phyloP scores from a whole-genome alignment of 2,888 invertebrate species.

The Criorhina ranunculi region DNA sequence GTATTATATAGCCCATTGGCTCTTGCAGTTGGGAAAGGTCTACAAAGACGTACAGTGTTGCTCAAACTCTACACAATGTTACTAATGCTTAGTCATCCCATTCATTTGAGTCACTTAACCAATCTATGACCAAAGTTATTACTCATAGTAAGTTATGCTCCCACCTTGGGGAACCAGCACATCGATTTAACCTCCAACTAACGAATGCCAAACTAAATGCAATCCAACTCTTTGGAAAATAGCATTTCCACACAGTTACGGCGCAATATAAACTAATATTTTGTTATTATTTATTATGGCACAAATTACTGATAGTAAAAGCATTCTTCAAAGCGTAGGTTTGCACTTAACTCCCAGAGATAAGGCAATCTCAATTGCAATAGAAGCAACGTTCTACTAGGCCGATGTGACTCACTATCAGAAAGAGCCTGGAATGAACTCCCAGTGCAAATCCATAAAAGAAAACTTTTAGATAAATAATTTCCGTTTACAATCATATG shows the following conservation, averaged over 20 bases:
- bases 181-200: not conserved
- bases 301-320: slow-evolving; percentile 8
- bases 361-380: not conserved
- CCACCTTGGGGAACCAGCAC: not conserved
- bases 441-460: slow-evolving; percentile 25
- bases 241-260: not conserved
- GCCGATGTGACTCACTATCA: not conserved
- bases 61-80: no score
- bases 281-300: not conserved
- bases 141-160: not conserved
- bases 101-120: no score
- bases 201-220: no score
- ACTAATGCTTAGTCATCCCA: no score
- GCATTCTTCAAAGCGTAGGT: not conserved
- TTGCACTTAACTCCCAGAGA: not conserved
- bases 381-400: not conserved
- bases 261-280: not conserved
- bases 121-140: no score
- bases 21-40: no score
- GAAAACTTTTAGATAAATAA: slow-evolving; percentile 11
- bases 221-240: not conserved
- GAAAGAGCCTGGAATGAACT: not conserved
- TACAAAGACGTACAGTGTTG: no score
- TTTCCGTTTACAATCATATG: not conserved
- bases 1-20: no score